phyloP scores from a whole-genome alignment of 2,888 invertebrate genomes.

The Drosophila anomelani region DNA sequence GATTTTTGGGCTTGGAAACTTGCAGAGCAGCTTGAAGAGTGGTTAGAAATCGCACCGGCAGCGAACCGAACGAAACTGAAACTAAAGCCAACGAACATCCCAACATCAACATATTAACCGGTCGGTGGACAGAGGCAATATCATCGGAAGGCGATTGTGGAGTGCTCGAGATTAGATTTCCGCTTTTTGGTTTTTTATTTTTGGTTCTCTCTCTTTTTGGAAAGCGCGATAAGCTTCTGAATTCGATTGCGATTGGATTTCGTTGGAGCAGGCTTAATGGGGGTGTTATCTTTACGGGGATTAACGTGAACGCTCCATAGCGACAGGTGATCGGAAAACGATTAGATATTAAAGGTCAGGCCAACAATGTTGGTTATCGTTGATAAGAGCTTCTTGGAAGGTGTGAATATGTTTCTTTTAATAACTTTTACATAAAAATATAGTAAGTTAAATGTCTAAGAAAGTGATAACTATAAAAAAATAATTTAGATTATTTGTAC shows the following conservation, averaged over 20 bases:
- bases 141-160: slow-evolving; percentile 6
- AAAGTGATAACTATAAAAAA: no score
- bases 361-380: no score
- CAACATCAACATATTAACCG: slow-evolving; percentile 17
- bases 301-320: slow-evolving; percentile 21
- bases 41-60: slow-evolving; percentile 37
- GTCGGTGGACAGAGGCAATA: slow-evolving; percentile 3
- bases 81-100: slow-evolving; percentile 5
- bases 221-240: slow-evolving; percentile 28
- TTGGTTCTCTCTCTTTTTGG: not conserved
- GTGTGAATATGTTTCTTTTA: not conserved
- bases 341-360: slow-evolving; percentile 28
- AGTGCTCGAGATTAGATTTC: slow-evolving; percentile 29
- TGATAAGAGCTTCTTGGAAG: not conserved
- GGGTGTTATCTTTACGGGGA: slow-evolving; percentile 25
- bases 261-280: slow-evolving; percentile 28
- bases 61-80: slow-evolving; percentile 35
- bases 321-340: slow-evolving; percentile 23
- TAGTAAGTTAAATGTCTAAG: no score
- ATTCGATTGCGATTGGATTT: slow-evolving; percentile 9
- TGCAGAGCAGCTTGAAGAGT: not conserved
- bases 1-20: not conserved
- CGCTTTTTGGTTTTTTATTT: not conserved
- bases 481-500: no score
- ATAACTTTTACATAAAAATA: no score